phyloP scores from a whole-genome alignment of 2,113 vertebrate species.

The Prinia subflava region DNA sequence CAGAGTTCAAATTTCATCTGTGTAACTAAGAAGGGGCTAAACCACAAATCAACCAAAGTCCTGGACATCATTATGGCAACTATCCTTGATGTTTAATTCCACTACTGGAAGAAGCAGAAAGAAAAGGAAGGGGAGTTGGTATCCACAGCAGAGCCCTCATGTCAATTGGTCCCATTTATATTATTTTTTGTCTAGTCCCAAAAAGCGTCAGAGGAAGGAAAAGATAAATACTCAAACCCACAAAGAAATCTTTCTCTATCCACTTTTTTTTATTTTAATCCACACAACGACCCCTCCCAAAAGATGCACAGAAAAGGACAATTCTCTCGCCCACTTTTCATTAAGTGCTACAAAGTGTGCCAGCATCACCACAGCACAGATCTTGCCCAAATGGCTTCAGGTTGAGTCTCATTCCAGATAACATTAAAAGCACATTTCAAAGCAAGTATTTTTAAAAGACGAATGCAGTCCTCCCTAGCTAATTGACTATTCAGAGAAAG shows the following conservation, averaged over 20 bases:
- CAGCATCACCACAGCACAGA: background rate
- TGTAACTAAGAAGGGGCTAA: background rate
- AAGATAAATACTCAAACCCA: background rate
- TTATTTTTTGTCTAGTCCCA: background rate
- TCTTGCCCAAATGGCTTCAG: background rate
- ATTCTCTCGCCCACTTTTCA: fast-evolving
- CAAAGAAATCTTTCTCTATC: background rate
- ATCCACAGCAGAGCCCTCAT: background rate
- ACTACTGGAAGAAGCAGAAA: background rate
- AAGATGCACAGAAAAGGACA: background rate
- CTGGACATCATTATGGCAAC: background rate
- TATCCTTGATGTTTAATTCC: background rate
- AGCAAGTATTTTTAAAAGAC: background rate
- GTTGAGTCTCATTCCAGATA: background rate
- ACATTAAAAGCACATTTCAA: background rate
- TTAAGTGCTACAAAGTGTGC: background rate
- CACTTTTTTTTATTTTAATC: background rate
- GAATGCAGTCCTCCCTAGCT: background rate
- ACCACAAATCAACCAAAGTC: background rate
- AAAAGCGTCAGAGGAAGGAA: background rate
- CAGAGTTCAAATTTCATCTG: background rate
- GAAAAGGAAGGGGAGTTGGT: background rate
- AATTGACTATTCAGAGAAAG: background rate
- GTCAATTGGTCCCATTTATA: background rate
- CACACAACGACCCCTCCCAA: background rate